phyloP scores from a whole-genome alignment of 2,113 vertebrate species.

The Acrocephalus arundinaceus region DNA sequence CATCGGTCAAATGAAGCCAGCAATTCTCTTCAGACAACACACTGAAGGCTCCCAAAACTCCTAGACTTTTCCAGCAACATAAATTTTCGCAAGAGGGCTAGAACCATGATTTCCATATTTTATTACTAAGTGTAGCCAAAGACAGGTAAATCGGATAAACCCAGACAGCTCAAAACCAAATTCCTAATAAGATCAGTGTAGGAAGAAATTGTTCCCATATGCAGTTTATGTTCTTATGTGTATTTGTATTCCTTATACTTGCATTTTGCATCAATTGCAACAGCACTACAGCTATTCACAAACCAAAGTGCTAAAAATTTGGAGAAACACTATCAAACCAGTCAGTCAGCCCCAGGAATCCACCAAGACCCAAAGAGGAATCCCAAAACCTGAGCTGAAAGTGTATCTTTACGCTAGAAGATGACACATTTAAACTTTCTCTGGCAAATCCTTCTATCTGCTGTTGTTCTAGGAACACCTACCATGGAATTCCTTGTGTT shows the following conservation, averaged over 20 bases:
- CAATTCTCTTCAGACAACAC: neutral
- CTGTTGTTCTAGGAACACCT: neutral
- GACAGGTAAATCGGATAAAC: neutral
- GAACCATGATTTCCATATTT: neutral
- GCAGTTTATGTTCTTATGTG: neutral
- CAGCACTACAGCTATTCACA: neutral
- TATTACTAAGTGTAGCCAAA: neutral
- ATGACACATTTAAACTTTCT: neutral
- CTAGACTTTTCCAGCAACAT: neutral
- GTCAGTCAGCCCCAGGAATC: neutral
- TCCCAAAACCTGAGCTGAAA: neutral
- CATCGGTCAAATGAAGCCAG: neutral
- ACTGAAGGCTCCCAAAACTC: neutral
- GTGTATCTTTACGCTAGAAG: neutral
- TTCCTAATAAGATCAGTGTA: neutral
- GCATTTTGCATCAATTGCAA: neutral
- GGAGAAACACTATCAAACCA: neutral
- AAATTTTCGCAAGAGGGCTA: neutral
- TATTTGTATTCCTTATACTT: neutral
- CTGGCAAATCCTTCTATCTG: neutral
- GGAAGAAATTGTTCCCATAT: neutral
- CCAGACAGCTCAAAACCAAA: neutral
- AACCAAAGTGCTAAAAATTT: neutral
- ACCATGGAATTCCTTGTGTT: constrained; percentile 83
- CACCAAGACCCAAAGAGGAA: neutral